Conservation (phyloP, 1,140 invertebrate genomes). For the Camponotus floridanus region DNA sequence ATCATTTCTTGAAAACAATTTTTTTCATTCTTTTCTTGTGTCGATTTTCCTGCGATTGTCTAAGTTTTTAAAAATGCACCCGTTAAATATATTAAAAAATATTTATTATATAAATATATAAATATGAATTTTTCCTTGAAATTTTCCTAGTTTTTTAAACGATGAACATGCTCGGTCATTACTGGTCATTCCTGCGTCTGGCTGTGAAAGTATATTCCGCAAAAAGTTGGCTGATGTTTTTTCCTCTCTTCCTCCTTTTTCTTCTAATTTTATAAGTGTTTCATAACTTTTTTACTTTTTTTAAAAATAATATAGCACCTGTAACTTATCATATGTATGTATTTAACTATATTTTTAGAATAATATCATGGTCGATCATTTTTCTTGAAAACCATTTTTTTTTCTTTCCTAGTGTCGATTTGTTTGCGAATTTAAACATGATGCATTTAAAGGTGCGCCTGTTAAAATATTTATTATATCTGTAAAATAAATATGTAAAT, state of each 20-base stretch:
- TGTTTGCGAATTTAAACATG: not conserved
- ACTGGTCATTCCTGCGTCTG: constrained; percentile 39
- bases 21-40: no score
- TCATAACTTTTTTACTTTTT: not conserved
- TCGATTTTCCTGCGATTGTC: no score
- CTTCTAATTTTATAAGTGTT: not conserved
- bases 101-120: no score
- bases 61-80: no score
- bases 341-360: not conserved
- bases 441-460: not conserved
- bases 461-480: not conserved
- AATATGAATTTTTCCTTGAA: no score
- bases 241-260: not conserved
- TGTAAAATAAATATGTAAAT: not conserved
- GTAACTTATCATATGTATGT: no score
- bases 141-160: not conserved
- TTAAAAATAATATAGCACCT: no score
- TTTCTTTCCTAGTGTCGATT: not conserved
- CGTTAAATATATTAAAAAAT: no score
- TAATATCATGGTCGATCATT: not conserved
- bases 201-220: not conserved
- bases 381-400: no score
- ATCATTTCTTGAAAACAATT: no score
- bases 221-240: not conserved
- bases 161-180: constrained; percentile 37